Base-by-base conservation (phyloP, 2,888 invertebrate genomes). In the Nemoura dubitans region DNA sequence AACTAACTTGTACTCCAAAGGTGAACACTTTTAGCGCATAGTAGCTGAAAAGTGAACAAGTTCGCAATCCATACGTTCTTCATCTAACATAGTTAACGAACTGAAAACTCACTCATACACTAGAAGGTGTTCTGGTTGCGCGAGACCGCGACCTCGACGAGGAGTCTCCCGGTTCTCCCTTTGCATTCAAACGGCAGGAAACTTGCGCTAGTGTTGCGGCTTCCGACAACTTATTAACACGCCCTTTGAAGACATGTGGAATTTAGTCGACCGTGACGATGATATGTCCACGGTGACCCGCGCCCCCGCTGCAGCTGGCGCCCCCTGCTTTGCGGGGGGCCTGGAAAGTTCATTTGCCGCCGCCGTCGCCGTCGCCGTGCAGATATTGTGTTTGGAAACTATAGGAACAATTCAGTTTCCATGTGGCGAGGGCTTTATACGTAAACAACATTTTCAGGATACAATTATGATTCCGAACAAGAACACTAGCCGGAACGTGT, bases 381-480 rank as follows among this genome's bases (percentile, higher is more conserved):
- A 59, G 59, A 59, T 59, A 59, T 59, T 59, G 59, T 21, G 59
- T 59, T 59, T 2, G 21, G 59, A 59, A 59, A 59, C 59, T 59
- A 21, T 1, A n/a, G n/a, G 59, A 21, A 59, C 59, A 59, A 59
- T 59, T 59, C 59, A 59, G 59, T 59, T 59, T 7, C 59, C 59
- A 59, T 59, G 59, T 59, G 59, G 59, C 21, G 59, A 59, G 59
- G 59, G 21, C 59, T 59, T 59, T 59, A 59, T 59, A 7, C 59
- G 59, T 59, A 59, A 59, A 59, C 59, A 59, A 59, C 59, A 59
- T 59, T 59, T 59, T 59, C 59, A 59, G 59, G 59, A 59, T 7
- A 59, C 59, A 59, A 59, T 59, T 59, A 59, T 59, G 59, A 59
- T 59, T 59, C 59, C 59, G 59, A 59, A 59, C 59, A 59, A 59